Evolutionary conservation across 2,888 invertebrate species (phyloP), one percentile per base, ranked within the genome.

Genomic region (Syrista parreyssii): DNA sequence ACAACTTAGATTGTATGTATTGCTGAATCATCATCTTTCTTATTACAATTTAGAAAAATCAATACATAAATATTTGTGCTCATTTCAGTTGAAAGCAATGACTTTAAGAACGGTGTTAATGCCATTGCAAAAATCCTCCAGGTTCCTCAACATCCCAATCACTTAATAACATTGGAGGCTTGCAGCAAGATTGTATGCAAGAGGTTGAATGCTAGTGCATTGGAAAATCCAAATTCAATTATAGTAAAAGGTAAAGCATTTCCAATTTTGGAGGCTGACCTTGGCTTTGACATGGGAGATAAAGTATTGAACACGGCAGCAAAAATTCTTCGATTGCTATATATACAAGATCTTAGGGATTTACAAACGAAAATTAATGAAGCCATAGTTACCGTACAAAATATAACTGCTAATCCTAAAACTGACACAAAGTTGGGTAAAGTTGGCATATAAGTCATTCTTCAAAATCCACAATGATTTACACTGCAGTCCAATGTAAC

Each of bases 301-400:
- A 90, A 92, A 3, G 92, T 93, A 12, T 87, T 96, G 69, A 95
- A 95, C 82, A 93, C 94, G 85, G 95, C 96, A 2, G 95, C 96
- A 1, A 96, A 96, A 91, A 94, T 97, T 76, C 92, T 98, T 77
- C 93, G 96, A 72, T 92, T 98, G 69, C 92, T 98, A 32, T 97
- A 97, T 90, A 95, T 98, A 81, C 95, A 96, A 86, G 96, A 98
- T 89, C 92, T 98, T 31, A 92, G 98, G 86, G 94, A 96, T 82
- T 93, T 99, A 75, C 99, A 99, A 91, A 98, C 98, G 0, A 94
- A 94, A 87, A 98, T 99, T 75, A 99, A 99, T 92, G 97, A 98
- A 91, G 95, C 97, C 1, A 96, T 99, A 83, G 99, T 99, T 1
- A 94, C 95, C 73, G 97, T 98, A 4, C 99, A 99, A 92, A 94